Evolutionary conservation across 2,113 vertebrate species (phyloP).

Genomic region (Malurus alboscapulatus): DNA sequence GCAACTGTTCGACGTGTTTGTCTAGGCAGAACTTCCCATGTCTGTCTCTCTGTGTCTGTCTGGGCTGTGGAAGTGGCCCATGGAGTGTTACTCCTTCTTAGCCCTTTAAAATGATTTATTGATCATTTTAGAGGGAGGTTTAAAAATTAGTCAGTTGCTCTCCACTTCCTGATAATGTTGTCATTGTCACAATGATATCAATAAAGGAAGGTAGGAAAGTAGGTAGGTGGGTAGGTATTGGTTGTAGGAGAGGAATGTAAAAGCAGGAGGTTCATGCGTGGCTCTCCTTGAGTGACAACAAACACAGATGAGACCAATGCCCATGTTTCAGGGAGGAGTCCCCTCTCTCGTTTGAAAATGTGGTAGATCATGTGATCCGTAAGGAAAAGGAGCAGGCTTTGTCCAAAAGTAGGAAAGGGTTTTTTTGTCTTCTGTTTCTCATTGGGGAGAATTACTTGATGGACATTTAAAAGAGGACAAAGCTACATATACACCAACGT

Average conservation of each 20-base stretch:
- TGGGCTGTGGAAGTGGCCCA: background rate
- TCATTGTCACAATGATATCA: background rate
- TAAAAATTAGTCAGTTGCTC: background rate
- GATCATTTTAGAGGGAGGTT: background rate
- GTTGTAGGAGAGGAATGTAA: background rate
- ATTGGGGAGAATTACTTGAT: background rate
- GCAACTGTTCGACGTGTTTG: accelerated
- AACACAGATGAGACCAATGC: background rate
- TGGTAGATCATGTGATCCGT: background rate
- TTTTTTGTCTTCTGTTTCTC: background rate
- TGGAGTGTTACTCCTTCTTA: background rate
- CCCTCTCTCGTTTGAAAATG: accelerated
- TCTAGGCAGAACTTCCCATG: background rate
- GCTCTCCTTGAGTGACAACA: background rate
- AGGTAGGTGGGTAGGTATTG: accelerated
- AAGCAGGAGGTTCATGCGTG: background rate
- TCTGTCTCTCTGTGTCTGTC: background rate
- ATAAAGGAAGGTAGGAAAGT: background rate
- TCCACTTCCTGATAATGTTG: background rate
- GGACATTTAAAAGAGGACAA: background rate
- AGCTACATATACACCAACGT: background rate
- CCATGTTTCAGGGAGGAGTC: background rate
- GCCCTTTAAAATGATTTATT: background rate
- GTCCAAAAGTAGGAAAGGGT: background rate
- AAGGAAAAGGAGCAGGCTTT: background rate